Evolutionary conservation across 2,797 vertebrate genomes (phyloP), one percentile per base, ranked within the genome.

Genomic region (Emys orbicularis): DNA sequence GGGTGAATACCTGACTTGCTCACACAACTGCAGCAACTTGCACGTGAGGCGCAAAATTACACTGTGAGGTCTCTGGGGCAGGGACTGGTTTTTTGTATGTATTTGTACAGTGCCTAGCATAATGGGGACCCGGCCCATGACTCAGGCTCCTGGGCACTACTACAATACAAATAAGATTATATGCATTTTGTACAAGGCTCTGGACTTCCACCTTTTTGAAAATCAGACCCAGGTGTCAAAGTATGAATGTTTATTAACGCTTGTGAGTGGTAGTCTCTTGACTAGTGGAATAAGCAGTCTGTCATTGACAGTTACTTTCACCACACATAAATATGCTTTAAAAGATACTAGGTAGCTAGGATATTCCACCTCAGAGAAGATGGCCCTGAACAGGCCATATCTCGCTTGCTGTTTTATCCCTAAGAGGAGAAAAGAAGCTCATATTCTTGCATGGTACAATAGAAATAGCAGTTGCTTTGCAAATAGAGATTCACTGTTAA

Each of bases 341-440:
- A 21, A 47, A 72, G 13, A 29, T 6, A 27, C 0, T 0, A 81
- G 19, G 41, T 79, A 41, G 34, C 27, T 57, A 21, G 41, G 41
- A 41, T 9, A 27, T 56, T 44, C 8, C 0, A 1, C 19, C 41
- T 41, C 65, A 50, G 0, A 0, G 11, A 44, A 1, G 12, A 0
- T 23, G 49, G 16, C 5, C n/a, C 0, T 1, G 18, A 6, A n/a
- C 2, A 65, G 34, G 61, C 7, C 34, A n/a, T 18, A n/a, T 8
- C 9, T n/a, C 1, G 47, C 12, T 5, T 34, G 13, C 27, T 31
- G 29, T 72, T 27, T n/a, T 13, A 2, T 9, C 49, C 23, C 19
- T n/a, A 6, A 25, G 11, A 79, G 56, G 27, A n/a, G 34, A 79
- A 56, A n/a, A 65, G 61, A n/a, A 29, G 12, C 7, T 56, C 50